Percentiles rank a stretch among this genome's conserved stretches.
Evolutionary conservation across 2,888 invertebrate species (phyloP).

Genomic region (Acleris cristana): DNA sequence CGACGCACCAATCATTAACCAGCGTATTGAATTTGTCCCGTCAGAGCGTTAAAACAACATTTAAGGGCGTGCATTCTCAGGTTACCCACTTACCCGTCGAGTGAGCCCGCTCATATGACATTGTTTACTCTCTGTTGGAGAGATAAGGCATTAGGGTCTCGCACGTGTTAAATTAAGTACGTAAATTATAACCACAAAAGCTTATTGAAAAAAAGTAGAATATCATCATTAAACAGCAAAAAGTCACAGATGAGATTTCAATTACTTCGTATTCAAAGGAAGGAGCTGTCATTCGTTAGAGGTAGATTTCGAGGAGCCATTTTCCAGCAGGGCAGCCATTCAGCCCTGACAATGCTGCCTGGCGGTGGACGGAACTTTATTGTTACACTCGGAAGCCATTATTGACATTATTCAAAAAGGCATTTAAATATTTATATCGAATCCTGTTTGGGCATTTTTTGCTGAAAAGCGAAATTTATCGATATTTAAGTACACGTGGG

Average conservation of each 20-base stretch:
- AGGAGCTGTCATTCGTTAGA: slow-evolving; percentile 64
- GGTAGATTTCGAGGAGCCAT: slow-evolving; percentile 70
- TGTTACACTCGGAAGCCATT: slow-evolving; percentile 79
- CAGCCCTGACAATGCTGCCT: slow-evolving; percentile 71
- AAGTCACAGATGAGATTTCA: slow-evolving; percentile 55
- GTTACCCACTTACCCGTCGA: too few species aligned
- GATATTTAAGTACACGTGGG: not conserved
- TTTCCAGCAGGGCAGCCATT: slow-evolving; percentile 72
- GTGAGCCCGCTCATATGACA: too few species aligned
- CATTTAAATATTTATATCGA: slow-evolving; percentile 74
- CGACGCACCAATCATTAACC: too few species aligned
- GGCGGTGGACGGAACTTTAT: slow-evolving; percentile 74
- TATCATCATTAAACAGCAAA: slow-evolving; percentile 31
- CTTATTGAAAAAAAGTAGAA: not conserved
- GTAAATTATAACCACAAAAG: too few species aligned
- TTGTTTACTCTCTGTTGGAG: too few species aligned
- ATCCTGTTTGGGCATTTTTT: slow-evolving; percentile 64
- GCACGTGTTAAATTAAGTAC: too few species aligned
- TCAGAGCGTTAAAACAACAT: too few species aligned
- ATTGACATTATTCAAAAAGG: slow-evolving; percentile 78
- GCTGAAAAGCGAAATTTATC: slow-evolving; percentile 44
- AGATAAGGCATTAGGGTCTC: too few species aligned
- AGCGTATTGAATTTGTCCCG: too few species aligned
- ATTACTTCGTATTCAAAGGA: slow-evolving; percentile 62
- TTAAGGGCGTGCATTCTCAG: too few species aligned